A percentile compares a stretch with the other conserved stretches of the same genome.
phyloP scores from a whole-genome alignment of 2,113 vertebrate genomes.

The Entosphenus tridentatus region DNA sequence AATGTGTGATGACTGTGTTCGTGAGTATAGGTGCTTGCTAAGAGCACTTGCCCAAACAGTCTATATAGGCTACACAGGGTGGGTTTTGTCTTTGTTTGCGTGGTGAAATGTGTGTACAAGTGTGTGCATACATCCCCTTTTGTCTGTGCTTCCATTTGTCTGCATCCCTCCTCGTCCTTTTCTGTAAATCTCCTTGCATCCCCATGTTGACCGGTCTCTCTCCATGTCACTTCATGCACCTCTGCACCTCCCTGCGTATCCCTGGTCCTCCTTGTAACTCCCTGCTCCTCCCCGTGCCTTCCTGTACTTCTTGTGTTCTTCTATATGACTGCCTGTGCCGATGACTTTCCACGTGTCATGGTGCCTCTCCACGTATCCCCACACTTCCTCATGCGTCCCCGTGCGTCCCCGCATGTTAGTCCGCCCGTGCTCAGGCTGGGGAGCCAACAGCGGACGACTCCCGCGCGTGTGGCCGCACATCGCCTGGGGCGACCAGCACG shows the following conservation, averaged over 20 bases:
- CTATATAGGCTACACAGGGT: too few species aligned
- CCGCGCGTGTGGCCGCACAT: slow-evolving; percentile 28
- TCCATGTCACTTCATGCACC: slow-evolving; percentile 12
- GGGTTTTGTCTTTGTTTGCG: too few species aligned
- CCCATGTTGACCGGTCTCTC: slow-evolving; percentile 11
- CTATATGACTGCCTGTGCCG: background rate
- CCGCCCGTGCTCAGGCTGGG: slow-evolving; percentile 11
- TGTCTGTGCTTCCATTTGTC: slow-evolving; percentile 11
- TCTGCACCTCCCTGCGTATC: slow-evolving; percentile 8
- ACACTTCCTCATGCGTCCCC: background rate
- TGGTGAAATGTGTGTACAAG: background rate
- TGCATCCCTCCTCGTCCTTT: slow-evolving; percentile 10
- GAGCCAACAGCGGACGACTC: slow-evolving; percentile 8
- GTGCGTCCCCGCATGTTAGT: background rate
- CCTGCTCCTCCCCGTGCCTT: slow-evolving; percentile 3
- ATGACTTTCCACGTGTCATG: background rate
- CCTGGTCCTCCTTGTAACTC: slow-evolving; percentile 8
- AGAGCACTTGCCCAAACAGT: too few species aligned
- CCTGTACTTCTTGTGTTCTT: background rate
- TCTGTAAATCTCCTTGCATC: slow-evolving; percentile 4
- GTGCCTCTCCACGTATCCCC: background rate
- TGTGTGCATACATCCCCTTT: slow-evolving; percentile 13
- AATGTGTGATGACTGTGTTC: too few species aligned
- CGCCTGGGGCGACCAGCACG: slow-evolving; percentile 24
- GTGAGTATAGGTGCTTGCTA: too few species aligned